Evolutionary conservation across 2,113 vertebrate species (phyloP), one percentile per base, ranked within the genome.

Genomic region (Poeciliopsis occidentalis): DNA sequence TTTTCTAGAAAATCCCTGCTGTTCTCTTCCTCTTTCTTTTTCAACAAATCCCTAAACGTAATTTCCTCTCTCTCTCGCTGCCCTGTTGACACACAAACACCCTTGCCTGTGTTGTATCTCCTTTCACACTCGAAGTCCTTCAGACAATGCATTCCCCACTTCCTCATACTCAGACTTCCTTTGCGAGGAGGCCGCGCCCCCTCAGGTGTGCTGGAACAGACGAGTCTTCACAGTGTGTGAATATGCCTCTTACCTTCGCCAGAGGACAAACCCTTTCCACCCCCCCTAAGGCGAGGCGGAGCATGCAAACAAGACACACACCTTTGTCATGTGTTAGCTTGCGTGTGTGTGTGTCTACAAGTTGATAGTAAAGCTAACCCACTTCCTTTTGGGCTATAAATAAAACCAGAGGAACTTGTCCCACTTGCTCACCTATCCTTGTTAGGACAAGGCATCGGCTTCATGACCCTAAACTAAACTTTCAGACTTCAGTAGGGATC

Each of bases 351-450:
- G n/a, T 60, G 27, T 65, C 6, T 60, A 67, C n/a, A 72, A 29
- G 72, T 22, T 77, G 72, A 24, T 51, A 75, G 24, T 17, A 63
- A 31, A 63, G 19, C 30, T 17, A 65, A n/a, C 34, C 69, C 4
- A 67, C 63, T 83, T 87, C 87, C 84, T 75, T 41, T 19, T 12
- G 79, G 78, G 83, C 77, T 92, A 85, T 64, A 80, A 86, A 87
- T 87, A 87, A 73, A 84, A 82, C 64, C 64, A 62, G 83, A 81
- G 5, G 37, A 87, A 87, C 88, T 70, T 54, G 90, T 82, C 60
- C 64, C 76, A 34, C 64, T 41, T 1, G 34, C 2, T 12, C n/a
- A 39, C 12, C 6, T 15, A 27, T 27, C 24, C 24, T 31, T 68
- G 13, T 30, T 24, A 8, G 29, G 26, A 39, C 32, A 39, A n/a